These are phyloP conservation scores for Molothrus aeneus DNA, from an alignment of 2,797 vertebrate species.

Conservation along the genomic window DNA sequence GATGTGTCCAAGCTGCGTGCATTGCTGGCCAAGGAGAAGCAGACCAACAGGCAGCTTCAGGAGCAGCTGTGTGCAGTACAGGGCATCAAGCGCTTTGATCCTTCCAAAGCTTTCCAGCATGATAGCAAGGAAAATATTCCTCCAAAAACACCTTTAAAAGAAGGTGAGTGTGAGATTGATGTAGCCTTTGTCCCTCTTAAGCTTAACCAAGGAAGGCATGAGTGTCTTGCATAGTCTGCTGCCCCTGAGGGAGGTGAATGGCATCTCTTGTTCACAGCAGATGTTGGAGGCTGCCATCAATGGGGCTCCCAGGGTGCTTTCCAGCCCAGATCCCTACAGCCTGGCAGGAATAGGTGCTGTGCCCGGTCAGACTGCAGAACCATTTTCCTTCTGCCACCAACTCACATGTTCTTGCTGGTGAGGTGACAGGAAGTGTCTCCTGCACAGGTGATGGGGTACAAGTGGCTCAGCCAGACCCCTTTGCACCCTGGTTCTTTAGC, in stretches of 20 bases:
- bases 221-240: background rate
- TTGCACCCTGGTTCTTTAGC: background rate
- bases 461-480: background rate
- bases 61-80: slow-evolving; percentile 80
- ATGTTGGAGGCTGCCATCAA: fast-evolving
- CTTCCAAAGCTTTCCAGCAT: slow-evolving; percentile 90
- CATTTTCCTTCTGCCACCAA: background rate
- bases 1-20: slow-evolving; percentile 85
- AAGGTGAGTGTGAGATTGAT: slow-evolving; percentile 73
- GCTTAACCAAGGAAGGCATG: background rate
- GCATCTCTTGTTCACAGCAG: background rate
- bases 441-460: fast-evolving
- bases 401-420: fast-evolving
- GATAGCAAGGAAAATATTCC: slow-evolving; percentile 87
- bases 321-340: background rate
- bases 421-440: too few species aligned
- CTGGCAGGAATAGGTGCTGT: too few species aligned
- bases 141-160: slow-evolving; percentile 79
- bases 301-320: background rate
- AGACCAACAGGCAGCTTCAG: slow-evolving; percentile 69
- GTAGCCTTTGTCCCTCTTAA: background rate
- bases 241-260: background rate
- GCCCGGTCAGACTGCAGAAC: background rate
- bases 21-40: slow-evolving; percentile 80
- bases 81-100: slow-evolving; percentile 82